Evolutionary conservation across 2,797 vertebrate genomes (phyloP), one percentile per base, ranked within the genome.

Genomic region (Clamator glandarius): DNA sequence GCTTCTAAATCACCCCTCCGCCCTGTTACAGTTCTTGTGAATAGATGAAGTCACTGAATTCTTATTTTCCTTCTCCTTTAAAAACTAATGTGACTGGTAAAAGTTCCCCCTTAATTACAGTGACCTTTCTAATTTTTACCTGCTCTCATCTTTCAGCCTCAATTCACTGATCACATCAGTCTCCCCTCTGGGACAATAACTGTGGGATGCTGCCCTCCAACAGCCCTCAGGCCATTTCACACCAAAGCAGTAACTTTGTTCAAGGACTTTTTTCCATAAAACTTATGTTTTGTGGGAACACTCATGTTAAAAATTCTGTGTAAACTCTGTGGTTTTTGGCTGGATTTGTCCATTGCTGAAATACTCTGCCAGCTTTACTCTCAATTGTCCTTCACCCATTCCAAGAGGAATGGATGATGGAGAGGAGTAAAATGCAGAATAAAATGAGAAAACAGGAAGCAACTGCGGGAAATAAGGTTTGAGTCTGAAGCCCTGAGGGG

Each of bases 171-270:
- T 36, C 33, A 33, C 51, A 16, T 16, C 18, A 11, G 29, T 54
- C 46, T 61, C n/a, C 26, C 35, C 25, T 21, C n/a, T 8, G 35
- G 61, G 59, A 21, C 0, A 1, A 4, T 18, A 31, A 52, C 1
- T 28, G 57, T 11, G 16, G 72, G 78, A 17, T 2, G 6, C 26
- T 23, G 44, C 58, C n/a, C 48, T 48, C 78, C 36, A 58, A 26
- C 25, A 39, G 48, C 23, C 15, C 42, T 77, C 2, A 3, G 72
- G 59, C 67, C 29, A 23, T 31, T 62, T 73, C 66, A 33, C 35
- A 55, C 28, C 35, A 21, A n/a, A 1, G 33, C 39, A n/a, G 2
- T 17, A 21, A 57, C 48, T 41, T 54, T 59, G 68, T 24, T 50
- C 63, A 42, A 42, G 52, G 42, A 12, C 28, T 51, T 63, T 69